phyloP scores from a whole-genome alignment of 2,797 vertebrate genomes.

The Eupleurogrammus muticus region DNA sequence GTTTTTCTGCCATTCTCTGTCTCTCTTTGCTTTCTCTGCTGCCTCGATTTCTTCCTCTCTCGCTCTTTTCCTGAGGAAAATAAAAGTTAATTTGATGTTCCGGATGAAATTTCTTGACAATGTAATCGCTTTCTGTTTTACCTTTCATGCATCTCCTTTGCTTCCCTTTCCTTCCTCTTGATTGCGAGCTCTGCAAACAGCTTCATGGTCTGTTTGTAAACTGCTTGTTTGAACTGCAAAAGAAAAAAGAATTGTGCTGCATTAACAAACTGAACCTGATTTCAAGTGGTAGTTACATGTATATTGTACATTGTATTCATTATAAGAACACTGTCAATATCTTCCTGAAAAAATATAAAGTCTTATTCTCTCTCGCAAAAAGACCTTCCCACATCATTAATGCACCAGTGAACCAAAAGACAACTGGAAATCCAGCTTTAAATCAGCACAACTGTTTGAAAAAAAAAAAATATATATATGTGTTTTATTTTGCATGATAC shows the following conservation, averaged over 20 bases:
- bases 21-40: slow-evolving; percentile 94
- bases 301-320: too few relatives aligned
- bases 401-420: too few relatives aligned
- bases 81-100: neutral
- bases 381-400: too few relatives aligned
- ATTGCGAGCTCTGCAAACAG: slow-evolving; percentile 98
- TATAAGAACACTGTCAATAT: too few relatives aligned
- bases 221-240: slow-evolving; percentile 93
- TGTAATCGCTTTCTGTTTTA: slow-evolving; percentile 56
- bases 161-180: slow-evolving; percentile 98
- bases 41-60: slow-evolving; percentile 97
- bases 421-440: too few relatives aligned
- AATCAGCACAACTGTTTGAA: too few relatives aligned
- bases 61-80: slow-evolving; percentile 90
- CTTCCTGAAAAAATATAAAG: too few relatives aligned
- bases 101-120: neutral
- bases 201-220: slow-evolving; percentile 99
- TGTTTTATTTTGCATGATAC: too few relatives aligned
- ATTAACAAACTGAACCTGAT: neutral
- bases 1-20: slow-evolving; percentile 99
- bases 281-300: too few relatives aligned
- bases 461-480: too few relatives aligned
- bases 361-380: too few relatives aligned
- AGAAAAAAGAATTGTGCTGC: neutral
- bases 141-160: slow-evolving; percentile 99